These are phyloP conservation scores for Coccyzus lansbergi DNA, from an alignment of 2,797 vertebrate genomes.

Conservation along the genomic window DNA sequence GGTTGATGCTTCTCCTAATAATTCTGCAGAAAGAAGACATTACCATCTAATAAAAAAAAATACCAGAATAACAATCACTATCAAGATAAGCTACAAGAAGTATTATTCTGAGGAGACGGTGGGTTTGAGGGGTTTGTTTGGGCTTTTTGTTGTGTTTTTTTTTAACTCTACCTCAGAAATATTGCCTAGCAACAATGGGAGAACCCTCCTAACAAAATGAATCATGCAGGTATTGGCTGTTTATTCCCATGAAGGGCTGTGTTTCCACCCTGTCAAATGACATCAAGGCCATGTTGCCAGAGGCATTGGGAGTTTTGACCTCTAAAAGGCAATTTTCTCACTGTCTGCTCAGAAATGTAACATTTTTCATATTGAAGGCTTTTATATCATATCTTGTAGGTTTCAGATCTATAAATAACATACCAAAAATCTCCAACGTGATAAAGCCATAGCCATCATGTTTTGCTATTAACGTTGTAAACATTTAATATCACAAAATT, in stretches of 20 bases:
- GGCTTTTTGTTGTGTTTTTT: neutral
- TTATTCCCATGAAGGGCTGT: slow-evolving; percentile 63
- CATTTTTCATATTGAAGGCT: slow-evolving; percentile 67
- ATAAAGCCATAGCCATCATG: neutral
- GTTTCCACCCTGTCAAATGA: slow-evolving; percentile 73
- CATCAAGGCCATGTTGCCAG: slow-evolving; percentile 70
- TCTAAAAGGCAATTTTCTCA: slow-evolving; percentile 75
- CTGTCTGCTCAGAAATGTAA: slow-evolving; percentile 68
- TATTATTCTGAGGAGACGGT: neutral
- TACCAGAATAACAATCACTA: neutral
- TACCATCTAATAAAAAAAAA: neutral
- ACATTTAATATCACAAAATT: neutral
- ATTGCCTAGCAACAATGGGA: slow-evolving; percentile 54
- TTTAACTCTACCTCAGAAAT: slow-evolving; percentile 42
- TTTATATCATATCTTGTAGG: slow-evolving; percentile 68
- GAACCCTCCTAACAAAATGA: slow-evolving; percentile 49
- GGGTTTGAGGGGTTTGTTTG: neutral
- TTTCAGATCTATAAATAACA: slow-evolving; percentile 57
- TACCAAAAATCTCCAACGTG: slow-evolving; percentile 14
- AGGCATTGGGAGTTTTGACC: slow-evolving; percentile 66
- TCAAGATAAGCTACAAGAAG: neutral
- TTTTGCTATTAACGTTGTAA: neutral
- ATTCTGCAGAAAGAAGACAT: neutral
- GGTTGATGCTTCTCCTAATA: neutral
- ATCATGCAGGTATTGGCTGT: slow-evolving; percentile 65